Evolutionary conservation across 2,797 vertebrate species (phyloP).

Genomic region (Gallinago nigripennis): DNA sequence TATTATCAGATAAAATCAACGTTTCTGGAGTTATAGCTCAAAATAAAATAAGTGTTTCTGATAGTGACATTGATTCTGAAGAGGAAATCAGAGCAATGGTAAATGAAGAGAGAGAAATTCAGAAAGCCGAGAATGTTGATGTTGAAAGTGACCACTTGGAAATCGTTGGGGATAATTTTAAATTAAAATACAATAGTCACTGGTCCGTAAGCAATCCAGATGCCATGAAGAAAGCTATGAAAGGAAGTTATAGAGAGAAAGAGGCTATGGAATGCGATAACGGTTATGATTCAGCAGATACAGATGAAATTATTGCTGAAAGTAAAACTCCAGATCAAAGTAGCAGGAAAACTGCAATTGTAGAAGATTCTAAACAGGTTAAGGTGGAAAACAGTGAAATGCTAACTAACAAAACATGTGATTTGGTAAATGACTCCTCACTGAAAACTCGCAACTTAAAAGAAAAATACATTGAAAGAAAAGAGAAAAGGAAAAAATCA

Average conservation of each 20-base stretch:
- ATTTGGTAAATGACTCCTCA: not conserved
- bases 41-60: not conserved
- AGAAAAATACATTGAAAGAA: not conserved
- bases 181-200: slow-evolving; percentile 67
- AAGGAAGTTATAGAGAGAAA: not conserved
- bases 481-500: not conserved
- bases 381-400: not conserved
- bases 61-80: slow-evolving; percentile 81
- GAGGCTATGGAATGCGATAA: slow-evolving; percentile 46
- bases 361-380: not conserved
- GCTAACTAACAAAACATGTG: not conserved
- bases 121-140: not conserved
- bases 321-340: slow-evolving; percentile 66
- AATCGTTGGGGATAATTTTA: slow-evolving; percentile 84
- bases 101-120: slow-evolving; percentile 49
- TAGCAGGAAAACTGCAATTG: not conserved
- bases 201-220: slow-evolving; percentile 10
- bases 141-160: slow-evolving; percentile 78
- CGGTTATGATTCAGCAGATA: slow-evolving; percentile 87
- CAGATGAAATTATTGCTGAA: slow-evolving; percentile 87
- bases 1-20: not conserved
- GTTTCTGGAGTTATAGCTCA: not conserved
- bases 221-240: not conserved
- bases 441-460: not conserved
- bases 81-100: slow-evolving; percentile 81